These are phyloP conservation scores for Suncus etruscus DNA, from an alignment of 2,113 vertebrate genomes.

Conservation along the genomic window DNA sequence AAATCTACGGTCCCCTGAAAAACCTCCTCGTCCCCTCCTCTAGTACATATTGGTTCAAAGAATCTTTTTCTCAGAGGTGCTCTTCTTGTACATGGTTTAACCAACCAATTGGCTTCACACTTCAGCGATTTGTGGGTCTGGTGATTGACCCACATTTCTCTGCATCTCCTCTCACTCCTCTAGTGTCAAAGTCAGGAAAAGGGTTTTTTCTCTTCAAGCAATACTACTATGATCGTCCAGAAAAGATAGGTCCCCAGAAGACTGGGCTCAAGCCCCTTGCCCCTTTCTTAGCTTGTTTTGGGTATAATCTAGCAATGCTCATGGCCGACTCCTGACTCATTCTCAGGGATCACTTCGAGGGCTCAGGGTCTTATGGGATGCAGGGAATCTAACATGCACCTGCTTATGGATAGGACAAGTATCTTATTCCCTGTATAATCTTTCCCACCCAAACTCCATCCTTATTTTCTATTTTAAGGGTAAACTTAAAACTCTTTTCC, in stretches of 20 bases:
- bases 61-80: neutral
- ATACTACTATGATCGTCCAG: neutral
- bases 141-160: neutral
- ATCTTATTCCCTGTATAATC: no score
- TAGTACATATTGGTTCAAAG: neutral
- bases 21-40: neutral
- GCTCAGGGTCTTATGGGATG: no score
- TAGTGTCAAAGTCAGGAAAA: neutral
- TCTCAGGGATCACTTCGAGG: no score
- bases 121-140: neutral
- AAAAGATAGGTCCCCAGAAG: neutral
- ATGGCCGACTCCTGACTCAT: neutral
- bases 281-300: neutral
- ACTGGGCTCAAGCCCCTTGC: neutral
- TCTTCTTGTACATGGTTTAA: neutral
- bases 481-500: neutral
- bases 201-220: neutral
- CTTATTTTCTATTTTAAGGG: neutral
- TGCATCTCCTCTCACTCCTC: neutral
- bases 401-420: no score
- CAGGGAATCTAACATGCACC: no score
- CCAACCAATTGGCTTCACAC: neutral
- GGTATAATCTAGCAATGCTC: neutral
- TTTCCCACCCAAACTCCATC: neutral
- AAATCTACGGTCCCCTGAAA: conserved; percentile 35